Conservation (phyloP, 2,888 invertebrate genomes). For the Atethmia centrago region DNA sequence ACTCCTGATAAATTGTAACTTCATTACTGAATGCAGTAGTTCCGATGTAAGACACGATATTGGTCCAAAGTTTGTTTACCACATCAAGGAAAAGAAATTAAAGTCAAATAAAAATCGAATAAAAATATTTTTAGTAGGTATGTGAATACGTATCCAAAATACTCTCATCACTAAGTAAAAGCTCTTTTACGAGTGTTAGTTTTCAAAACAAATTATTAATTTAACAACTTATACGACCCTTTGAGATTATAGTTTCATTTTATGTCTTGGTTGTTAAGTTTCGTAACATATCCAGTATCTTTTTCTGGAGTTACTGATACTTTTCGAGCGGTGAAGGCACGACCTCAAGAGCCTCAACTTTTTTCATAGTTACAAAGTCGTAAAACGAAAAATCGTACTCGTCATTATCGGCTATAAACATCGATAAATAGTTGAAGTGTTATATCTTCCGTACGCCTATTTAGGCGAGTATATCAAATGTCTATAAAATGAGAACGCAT, state of each 20-base stretch:
- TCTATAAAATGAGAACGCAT: slow-evolving; percentile 56
- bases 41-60: neutral
- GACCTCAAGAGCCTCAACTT: slow-evolving; percentile 40
- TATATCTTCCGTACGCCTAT: slow-evolving; percentile 42
- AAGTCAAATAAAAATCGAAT: slow-evolving; percentile 60
- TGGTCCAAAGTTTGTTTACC: slow-evolving; percentile 25
- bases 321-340: slow-evolving; percentile 36
- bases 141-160: slow-evolving; percentile 59
- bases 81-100: slow-evolving; percentile 36
- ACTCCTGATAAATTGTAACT: neutral
- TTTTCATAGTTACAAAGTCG: slow-evolving; percentile 62
- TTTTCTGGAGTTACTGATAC: slow-evolving; percentile 62
- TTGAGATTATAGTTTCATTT: slow-evolving; percentile 62
- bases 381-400: slow-evolving; percentile 65
- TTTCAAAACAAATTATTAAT: slow-evolving; percentile 68
- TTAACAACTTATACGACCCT: slow-evolving; percentile 61
- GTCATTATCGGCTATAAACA: slow-evolving; percentile 64
- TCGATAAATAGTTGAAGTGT: slow-evolving; percentile 63
- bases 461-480: slow-evolving; percentile 57
- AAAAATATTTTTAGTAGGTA: slow-evolving; percentile 62
- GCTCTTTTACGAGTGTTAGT: slow-evolving; percentile 63
- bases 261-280: slow-evolving; percentile 63
- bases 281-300: slow-evolving; percentile 63
- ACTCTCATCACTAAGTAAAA: slow-evolving; percentile 63
- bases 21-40: neutral